Evolutionary conservation across 2,113 vertebrate species (phyloP), one percentile per base, ranked within the genome.

Genomic region (Chelonoidis abingdonii): DNA sequence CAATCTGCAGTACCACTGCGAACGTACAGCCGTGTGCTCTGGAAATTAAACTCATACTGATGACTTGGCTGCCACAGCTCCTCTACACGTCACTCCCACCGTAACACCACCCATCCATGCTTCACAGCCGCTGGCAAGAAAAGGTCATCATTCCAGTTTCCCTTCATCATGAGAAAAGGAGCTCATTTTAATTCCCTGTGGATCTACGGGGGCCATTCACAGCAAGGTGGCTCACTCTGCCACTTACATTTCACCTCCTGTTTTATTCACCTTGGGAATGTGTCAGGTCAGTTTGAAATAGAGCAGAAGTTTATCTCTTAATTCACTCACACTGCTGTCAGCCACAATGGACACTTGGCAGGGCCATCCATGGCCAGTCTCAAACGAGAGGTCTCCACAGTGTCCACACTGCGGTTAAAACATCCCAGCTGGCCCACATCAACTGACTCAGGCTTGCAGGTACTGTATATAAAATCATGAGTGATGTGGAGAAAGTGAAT

Each of bases 91-190:
- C 0, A 1, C 44, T 53, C 41, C 24, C 50, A 10, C 31, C 35
- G 5, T 10, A 80, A 47, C 80, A 17, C 49, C 56, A 3, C 10
- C 38, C 47, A n/a, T 19, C 10, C 19, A 9, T 0, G 0, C 3
- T 50, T 69, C 29, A 3, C 41, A 87, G 75, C 27, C 44, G 9
- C 7, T 0, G 0, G 17, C 29, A 41, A 14, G 27, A 38, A 44
- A 78, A 84, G 35, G 56, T 87, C 35, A 59, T 82, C 19, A 2
- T 86, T 80, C 44, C 69, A 12, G 11, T 12, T 88, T 2, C 35
- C 44, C n/a, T 27, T 82, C 76, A 21, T 2, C 12, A 1, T 4
- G 50, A 79, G 56, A 85, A 72, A 84, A 84, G 29, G 17, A 84
- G 24, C 4, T 92, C 17, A 47, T 84, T 87, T 76, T 54, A 88